Evolutionary conservation across 2,797 vertebrate species (phyloP), one percentile per base, ranked within the genome.

Genomic region (Babyrousa celebensis): DNA sequence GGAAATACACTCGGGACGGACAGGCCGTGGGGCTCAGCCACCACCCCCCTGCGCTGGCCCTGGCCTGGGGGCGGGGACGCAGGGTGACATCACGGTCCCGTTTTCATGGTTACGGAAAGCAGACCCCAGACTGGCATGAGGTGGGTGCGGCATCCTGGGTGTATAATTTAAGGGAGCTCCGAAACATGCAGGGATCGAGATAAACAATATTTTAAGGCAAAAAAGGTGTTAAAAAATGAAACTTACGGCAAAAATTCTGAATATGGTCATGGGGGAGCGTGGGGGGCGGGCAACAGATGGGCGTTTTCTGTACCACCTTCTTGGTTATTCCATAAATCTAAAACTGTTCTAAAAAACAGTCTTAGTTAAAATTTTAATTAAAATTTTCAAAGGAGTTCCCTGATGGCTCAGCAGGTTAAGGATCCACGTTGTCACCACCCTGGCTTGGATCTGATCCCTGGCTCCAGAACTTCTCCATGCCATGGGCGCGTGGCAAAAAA

Each of bases 321-420:
- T 23, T 0, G 0, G 15, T 40, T 74, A 83, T 72, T 17, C 62
- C 48, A 29, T 25, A 62, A 77, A 43, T 62, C 67, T 89, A 63
- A 77, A 27, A 68, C 16, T 40, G 7, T 43, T 62, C 40, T 84
- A 20, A 93, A 74, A 92, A 77, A 67, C n/a, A 93, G 14, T 14
- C 29, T 90, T 90, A 65, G 48, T 85, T 52, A 58, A 79, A 96
- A 96, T n/a, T 20, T 40, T 90, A 65, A 48, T 85, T 52, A 58
- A 79, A 96, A 94, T 25, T 20, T 40, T 7, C 16, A 14, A 48
- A 23, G 40, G 16, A n/a, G 21, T 62, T 62, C 60, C 60, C 21
- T 25, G 60, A 20, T 62, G 60, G 60, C 1, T 0, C 60, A 62
- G 21, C 23, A 6, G 60, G 60, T 62, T 62, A 62, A 62, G 60